Percentiles rank a stretch among this genome's conserved stretches.
Conservation (phyloP, 1,140 invertebrate species). For the Eriosoma lanigerum region DNA sequence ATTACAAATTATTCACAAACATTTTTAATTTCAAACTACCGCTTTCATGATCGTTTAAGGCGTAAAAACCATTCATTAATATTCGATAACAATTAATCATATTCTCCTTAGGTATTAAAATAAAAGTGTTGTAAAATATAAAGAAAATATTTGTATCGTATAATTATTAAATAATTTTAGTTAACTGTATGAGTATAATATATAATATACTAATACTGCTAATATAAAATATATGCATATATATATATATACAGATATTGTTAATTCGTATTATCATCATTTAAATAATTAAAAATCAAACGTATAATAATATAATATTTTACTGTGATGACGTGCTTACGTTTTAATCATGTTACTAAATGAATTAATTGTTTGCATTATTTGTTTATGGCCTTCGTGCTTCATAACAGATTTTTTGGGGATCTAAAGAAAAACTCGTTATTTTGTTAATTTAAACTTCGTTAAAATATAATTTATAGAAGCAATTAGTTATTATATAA, state of each 20-base stretch:
- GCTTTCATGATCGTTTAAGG: neutral
- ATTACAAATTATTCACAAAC: neutral
- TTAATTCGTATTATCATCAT: too few relatives aligned
- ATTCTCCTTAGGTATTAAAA: too few relatives aligned
- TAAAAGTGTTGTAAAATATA: too few relatives aligned
- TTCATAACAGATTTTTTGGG: neutral
- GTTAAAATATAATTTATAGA: neutral
- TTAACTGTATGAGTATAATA: too few relatives aligned
- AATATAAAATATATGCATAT: too few relatives aligned
- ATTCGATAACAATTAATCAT: too few relatives aligned
- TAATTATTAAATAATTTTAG: too few relatives aligned
- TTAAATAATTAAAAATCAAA: too few relatives aligned
- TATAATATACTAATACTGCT: too few relatives aligned
- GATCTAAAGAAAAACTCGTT: neutral
- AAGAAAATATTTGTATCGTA: too few relatives aligned
- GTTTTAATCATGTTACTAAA: neutral
- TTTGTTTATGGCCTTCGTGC: neutral
- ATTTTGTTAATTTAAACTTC: neutral
- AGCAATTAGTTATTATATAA: too few relatives aligned
- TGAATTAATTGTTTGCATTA: neutral
- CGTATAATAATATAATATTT: neutral
- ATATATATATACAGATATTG: too few relatives aligned
- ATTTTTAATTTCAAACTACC: neutral
- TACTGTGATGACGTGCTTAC: neutral
- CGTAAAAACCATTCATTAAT: neutral